Conservation (phyloP, 2,888 invertebrate genomes). For the Eupeodes latifasciatus region DNA sequence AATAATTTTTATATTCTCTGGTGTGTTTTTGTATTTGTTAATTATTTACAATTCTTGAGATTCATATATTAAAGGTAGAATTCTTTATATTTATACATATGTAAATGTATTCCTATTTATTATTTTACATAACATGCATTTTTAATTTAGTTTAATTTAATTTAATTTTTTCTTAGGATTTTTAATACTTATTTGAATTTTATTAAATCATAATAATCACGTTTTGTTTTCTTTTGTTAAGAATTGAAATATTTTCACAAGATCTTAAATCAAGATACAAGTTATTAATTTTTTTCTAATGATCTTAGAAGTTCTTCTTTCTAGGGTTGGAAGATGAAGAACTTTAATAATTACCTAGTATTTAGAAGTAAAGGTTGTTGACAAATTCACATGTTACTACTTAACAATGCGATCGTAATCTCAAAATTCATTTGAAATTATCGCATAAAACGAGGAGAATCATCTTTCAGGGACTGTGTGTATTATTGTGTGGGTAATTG, state of each 20-base stretch:
- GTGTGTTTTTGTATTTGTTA: background rate
- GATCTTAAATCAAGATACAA: background rate
- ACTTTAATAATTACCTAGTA: too few species aligned
- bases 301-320: too few species aligned
- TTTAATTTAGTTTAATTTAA: background rate
- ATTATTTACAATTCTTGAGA: slow-evolving; percentile 1
- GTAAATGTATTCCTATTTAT: slow-evolving; percentile 10
- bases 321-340: too few species aligned
- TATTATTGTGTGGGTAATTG: too few species aligned
- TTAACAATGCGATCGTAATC: too few species aligned
- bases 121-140: slow-evolving; percentile 20
- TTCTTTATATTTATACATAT: background rate
- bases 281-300: too few species aligned
- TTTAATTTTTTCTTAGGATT: slow-evolving; percentile 57
- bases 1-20: background rate
- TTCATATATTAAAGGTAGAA: background rate
- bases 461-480: too few species aligned
- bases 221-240: background rate
- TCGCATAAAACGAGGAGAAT: too few species aligned
- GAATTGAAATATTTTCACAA: background rate
- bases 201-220: slow-evolving; percentile 53
- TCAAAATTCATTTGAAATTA: too few species aligned
- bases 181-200: slow-evolving; percentile 67
- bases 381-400: too few species aligned
- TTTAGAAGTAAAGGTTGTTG: too few species aligned